phyloP scores from a whole-genome alignment of 2,797 vertebrate genomes.

The Thalassophryne amazonica region DNA sequence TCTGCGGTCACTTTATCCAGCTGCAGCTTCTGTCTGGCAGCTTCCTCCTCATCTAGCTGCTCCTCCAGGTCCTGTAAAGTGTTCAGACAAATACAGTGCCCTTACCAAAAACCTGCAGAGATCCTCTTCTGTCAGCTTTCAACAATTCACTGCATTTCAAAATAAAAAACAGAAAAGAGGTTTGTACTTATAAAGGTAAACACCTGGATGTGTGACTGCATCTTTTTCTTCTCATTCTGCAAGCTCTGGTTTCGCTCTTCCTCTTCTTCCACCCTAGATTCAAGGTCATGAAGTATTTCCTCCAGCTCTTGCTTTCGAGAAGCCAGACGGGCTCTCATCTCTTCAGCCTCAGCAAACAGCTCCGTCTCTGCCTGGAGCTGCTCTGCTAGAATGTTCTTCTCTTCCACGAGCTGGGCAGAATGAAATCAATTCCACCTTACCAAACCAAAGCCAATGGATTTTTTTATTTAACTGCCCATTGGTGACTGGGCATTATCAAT shows the following conservation, averaged over 20 bases:
- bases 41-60: constrained; percentile 96
- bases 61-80: constrained; percentile 90
- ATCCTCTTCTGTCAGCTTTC: no score
- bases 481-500: no score
- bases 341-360: constrained; percentile 94
- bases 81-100: background rate
- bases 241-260: constrained; percentile 92
- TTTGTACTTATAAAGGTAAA: background rate
- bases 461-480: no score
- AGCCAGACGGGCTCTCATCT: constrained; percentile 94
- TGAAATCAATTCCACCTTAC: no score
- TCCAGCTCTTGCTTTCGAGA: constrained; percentile 95
- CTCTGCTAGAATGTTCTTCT: constrained; percentile 96
- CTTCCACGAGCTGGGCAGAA: constrained; percentile 83
- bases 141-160: background rate
- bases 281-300: constrained; percentile 94
- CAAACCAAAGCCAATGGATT: no score
- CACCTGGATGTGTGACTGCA: constrained; percentile 95
- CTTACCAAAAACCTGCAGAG: no score
- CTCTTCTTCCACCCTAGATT: constrained; percentile 94
- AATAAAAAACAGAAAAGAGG: background rate
- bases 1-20: constrained; percentile 97
- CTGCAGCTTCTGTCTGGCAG: constrained; percentile 94
- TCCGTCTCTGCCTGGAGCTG: constrained; percentile 95
- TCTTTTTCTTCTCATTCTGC: constrained; percentile 97